Base-by-base conservation (phyloP, 2,888 invertebrate species). In the Pollenia amentaria region DNA sequence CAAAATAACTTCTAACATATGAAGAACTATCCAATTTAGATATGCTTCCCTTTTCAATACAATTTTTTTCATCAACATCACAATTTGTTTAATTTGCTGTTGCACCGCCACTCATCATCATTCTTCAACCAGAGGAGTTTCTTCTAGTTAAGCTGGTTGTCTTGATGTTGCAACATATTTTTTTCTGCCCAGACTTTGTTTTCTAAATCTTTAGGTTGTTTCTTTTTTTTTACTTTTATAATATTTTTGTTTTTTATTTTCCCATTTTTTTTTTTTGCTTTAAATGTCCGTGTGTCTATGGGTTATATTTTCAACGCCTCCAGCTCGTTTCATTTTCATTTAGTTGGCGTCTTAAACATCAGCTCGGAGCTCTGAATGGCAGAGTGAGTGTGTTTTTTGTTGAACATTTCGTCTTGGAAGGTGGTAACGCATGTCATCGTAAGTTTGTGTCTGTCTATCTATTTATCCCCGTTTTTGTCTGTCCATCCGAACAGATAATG, bases 361-460 rank as follows among this genome's bases (percentile, higher is more conserved):
- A 72, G 21, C 62, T 77, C 64, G 11, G 16, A 60, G 18, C 76
- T 55, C 55, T 69, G 81, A 81, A 57, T 64, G 60, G 42, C 44
- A 67, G 64, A 79, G 53, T 72, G 46, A 29, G 29, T 29, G 29
- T 29, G 29, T 29, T 29, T 29, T 29, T 29, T 62, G 62, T 57
- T 76, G 55, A 73, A 83, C 29, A 79, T 81, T 82, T 78, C 75
- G 78, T 85, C 87, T 84, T 83, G 69, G 76, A 89, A 92, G 92
- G 92, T 92, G 92, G 92, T 91, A 90, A 91, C 92, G 91, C 91
- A 89, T 92, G 92, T 92, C 92, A 92, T 92, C 92, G 91, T 92
- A 91, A 92, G 90, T 90, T 91, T 89, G 88, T 53, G 60, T 69
- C 73, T 77, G 83, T 89, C 88, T 90, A 88, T 89, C 89, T 89